Percentiles rank a stretch among this genome's conserved stretches.
Evolutionary conservation across 53 echinoderm and acorn worm species (phyloP).

Genomic region (Actinopyga echinites): DNA sequence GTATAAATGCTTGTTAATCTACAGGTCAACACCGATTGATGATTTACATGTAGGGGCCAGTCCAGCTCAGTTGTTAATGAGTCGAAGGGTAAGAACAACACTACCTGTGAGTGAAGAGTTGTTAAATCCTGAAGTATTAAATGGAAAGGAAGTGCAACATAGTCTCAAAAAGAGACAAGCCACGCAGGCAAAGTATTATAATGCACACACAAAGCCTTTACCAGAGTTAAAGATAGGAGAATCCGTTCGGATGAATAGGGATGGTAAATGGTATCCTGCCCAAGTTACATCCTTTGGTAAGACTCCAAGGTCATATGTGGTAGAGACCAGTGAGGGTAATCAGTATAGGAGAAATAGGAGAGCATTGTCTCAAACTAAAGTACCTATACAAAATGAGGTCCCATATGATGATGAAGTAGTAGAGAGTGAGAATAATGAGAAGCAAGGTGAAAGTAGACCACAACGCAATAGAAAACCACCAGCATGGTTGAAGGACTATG

Average conservation of each 20-base stretch:
- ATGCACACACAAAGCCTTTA: background rate
- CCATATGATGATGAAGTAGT: no score
- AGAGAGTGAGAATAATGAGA: no score
- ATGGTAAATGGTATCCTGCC: no score
- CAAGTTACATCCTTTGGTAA: background rate
- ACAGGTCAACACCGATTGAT: slow-evolving; percentile 7
- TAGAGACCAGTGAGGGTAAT: no score
- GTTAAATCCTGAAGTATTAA: slow-evolving; percentile 1
- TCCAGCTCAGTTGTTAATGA: slow-evolving; percentile 34
- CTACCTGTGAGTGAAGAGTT: background rate
- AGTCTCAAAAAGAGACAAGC: background rate
- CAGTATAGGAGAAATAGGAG: no score
- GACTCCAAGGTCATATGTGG: background rate
- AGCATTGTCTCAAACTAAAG: no score
- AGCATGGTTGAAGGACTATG: no score
- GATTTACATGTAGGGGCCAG: background rate
- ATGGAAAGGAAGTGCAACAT: background rate
- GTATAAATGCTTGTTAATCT: background rate
- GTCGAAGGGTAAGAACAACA: slow-evolving; percentile 19
- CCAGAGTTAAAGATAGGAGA: slow-evolving; percentile 13
- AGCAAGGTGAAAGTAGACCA: no score
- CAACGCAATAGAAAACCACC: no score
- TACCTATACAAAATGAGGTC: no score
- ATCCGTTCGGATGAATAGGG: no score
- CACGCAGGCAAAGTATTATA: background rate